Conservation (phyloP, 2,113 vertebrate genomes). For the Collichthys lucidus region DNA sequence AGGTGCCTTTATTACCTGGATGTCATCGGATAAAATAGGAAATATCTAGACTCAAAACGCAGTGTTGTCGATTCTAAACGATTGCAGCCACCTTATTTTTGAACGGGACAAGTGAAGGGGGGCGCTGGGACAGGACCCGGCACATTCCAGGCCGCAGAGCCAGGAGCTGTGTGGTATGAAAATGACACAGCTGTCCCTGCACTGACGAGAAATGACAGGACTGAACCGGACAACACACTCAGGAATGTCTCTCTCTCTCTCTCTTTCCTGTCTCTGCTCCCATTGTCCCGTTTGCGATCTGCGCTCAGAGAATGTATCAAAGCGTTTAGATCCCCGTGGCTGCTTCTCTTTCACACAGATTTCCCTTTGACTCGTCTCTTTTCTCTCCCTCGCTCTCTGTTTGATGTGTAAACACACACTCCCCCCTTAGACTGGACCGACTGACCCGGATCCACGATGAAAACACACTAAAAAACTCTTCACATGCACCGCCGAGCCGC, state of each 20-base stretch:
- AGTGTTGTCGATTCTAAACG: background rate
- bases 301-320: slow-evolving; percentile 46
- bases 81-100: too few relatives aligned
- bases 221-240: slow-evolving; percentile 51
- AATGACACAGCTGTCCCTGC: slow-evolving; percentile 75
- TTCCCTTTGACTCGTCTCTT: slow-evolving; percentile 44
- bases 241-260: slow-evolving; percentile 59
- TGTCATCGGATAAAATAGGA: background rate
- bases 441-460: slow-evolving; percentile 49
- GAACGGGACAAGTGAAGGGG: background rate
- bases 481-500: slow-evolving; percentile 18
- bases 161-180: slow-evolving; percentile 63
- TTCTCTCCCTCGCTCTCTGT: slow-evolving; percentile 40
- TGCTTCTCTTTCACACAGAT: slow-evolving; percentile 40
- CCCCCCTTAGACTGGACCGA: slow-evolving; percentile 36
- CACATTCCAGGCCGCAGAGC: slow-evolving; percentile 66
- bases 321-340: slow-evolving; percentile 48
- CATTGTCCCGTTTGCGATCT: slow-evolving; percentile 64
- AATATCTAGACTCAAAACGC: background rate
- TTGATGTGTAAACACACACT: slow-evolving; percentile 72
- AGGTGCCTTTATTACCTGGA: background rate
- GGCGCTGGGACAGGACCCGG: slow-evolving; percentile 17
- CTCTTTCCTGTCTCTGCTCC: slow-evolving; percentile 41
- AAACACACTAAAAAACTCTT: slow-evolving; percentile 35
- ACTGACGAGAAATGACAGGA: slow-evolving; percentile 56